Evolutionary conservation across 2,113 vertebrate species (phyloP).

Genomic region (Laticauda laticaudata): DNA sequence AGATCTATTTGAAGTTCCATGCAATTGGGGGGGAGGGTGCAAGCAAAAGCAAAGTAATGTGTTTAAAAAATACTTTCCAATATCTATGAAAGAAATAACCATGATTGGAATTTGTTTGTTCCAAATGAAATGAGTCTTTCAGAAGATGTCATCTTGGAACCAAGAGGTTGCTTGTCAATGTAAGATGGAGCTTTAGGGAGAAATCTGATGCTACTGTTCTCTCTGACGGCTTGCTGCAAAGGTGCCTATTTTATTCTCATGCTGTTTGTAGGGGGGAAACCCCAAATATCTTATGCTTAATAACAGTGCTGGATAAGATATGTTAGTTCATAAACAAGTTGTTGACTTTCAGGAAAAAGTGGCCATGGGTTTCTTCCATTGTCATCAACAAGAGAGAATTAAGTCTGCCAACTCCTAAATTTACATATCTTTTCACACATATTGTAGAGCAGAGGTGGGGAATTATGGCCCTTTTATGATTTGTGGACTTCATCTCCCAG

Average conservation of each 20-base stretch:
- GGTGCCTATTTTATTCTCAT: neutral
- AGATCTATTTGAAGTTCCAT: neutral
- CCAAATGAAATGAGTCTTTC: neutral
- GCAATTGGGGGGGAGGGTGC: neutral
- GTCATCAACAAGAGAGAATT: neutral
- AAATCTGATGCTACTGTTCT: neutral
- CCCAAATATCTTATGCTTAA: neutral
- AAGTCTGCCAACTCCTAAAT: neutral
- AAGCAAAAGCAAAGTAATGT: neutral
- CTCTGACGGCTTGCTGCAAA: neutral
- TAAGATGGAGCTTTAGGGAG: neutral
- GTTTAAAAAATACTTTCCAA: neutral
- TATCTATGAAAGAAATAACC: neutral
- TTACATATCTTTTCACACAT: neutral
- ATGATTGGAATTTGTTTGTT: neutral
- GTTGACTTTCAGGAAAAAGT: neutral
- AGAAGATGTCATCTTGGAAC: neutral
- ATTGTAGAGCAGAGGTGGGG: neutral
- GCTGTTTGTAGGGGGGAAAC: neutral
- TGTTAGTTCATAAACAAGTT: neutral
- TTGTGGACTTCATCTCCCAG: neutral
- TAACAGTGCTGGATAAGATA: neutral
- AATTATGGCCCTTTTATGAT: neutral
- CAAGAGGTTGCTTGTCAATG: neutral
- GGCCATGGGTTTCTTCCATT: neutral